A percentile compares a stretch with the other conserved stretches of the same genome.
Evolutionary conservation across 1,140 invertebrate species (phyloP).

Genomic region (Bombus superbus): DNA sequence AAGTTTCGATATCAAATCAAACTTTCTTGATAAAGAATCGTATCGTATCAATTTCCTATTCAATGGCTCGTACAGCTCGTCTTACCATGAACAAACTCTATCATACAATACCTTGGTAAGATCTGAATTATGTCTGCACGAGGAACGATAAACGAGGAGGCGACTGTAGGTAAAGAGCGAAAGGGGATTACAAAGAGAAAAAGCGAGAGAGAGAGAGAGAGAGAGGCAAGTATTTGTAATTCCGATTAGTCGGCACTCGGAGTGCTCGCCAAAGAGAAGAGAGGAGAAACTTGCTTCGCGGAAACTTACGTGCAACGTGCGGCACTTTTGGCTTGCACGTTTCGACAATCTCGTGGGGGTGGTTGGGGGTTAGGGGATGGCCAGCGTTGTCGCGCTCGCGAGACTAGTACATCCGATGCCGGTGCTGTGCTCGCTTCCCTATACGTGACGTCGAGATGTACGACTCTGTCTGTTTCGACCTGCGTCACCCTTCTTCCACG

Average conservation of each 20-base stretch:
- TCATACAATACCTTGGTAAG: conserved; percentile 3
- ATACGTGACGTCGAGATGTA: conserved; percentile 80
- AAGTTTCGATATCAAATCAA: neutral
- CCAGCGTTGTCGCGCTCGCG: conserved; percentile 51
- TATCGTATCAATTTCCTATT: neutral
- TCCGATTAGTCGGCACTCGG: conserved; percentile 77
- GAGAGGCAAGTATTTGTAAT: conserved; percentile 77
- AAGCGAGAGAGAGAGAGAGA: neutral
- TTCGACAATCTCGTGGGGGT: conserved; percentile 65
- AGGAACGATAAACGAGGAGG: conserved; percentile 53
- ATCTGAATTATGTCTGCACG: conserved; percentile 28
- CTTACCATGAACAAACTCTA: neutral
- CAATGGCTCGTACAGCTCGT: neutral
- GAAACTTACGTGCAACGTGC: conserved; percentile 77
- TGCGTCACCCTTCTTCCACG: conserved; percentile 31
- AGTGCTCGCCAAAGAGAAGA: conserved; percentile 67
- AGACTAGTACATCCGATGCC: conserved; percentile 54
- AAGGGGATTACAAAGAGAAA: neutral
- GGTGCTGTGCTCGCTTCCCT: conserved; percentile 59
- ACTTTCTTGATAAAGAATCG: neutral
- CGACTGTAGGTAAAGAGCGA: conserved; percentile 33
- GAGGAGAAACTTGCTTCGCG: conserved; percentile 74
- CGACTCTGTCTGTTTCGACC: conserved; percentile 62
- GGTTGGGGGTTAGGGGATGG: conserved; percentile 33
- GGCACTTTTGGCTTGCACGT: conserved; percentile 78